Evolutionary conservation across 2,888 invertebrate species (phyloP), one percentile per base, ranked within the genome.

Genomic region (Netelia virgata): DNA sequence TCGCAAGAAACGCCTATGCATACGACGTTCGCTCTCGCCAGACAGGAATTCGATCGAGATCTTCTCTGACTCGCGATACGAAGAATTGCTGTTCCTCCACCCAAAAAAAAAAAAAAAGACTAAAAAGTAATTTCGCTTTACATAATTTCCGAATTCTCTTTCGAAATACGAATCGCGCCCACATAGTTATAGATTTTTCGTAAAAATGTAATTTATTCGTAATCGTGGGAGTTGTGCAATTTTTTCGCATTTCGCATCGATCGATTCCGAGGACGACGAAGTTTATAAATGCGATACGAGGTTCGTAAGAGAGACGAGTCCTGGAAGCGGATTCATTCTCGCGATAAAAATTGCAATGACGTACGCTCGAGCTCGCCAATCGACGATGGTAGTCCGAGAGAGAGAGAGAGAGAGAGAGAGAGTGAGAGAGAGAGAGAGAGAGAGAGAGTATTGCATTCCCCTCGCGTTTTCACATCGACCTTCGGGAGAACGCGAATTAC

Each of bases 391-490:
- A 57, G 57, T 53, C 16, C 53, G 53, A 53, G 53, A 53, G 6
- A 53, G 14, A n/a, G n/a, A 53, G 10, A 10, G 50, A 9, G 50
- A 50, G 50, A 50, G 50, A 50, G n/a, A n/a, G n/a, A n/a, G n/a
- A n/a, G n/a, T n/a, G 53, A 53, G 6, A 53, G 14, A n/a, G n/a
- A 53, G 53, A 53, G 53, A 28, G 6, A 28, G 28, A 23, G 23
- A 28, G 47, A 47, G 47, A 47, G 47, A 18, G 16, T 50, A 72
- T 53, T 57, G 68, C 72, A 84, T 80, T 80, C 79, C 79, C 20
- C 57, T 80, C 79, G 64, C 75, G 72, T 83, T 66, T 73, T 76
- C 72, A 41, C 23, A n/a, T 41, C 83, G 84, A 77, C 84, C 84
- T 84, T 84, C 81, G 73, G 18, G 57, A 23, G 69, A 43, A 64